Conservation (phyloP, 92 coral and sea anemone genomes). For the Epizoanthus ramosus region DNA sequence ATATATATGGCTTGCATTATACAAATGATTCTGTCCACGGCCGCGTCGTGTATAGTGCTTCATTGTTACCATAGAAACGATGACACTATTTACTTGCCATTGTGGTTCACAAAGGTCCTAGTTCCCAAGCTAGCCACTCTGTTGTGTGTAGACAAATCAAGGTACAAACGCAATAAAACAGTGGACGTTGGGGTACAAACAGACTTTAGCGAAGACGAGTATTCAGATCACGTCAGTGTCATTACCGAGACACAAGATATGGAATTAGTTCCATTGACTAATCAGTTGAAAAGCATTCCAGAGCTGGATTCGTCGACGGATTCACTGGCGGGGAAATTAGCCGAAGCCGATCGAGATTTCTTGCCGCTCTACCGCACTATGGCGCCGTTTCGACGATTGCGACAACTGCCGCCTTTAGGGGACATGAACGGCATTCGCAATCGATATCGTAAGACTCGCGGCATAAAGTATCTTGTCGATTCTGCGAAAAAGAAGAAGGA, state of each 20-base stretch:
- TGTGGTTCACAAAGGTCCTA: conserved; percentile 26
- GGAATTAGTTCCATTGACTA: neutral
- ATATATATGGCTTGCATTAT: conserved; percentile 38
- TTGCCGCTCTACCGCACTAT: conserved; percentile 25
- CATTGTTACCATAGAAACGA: conserved; percentile 32
- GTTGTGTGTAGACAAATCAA: conserved; percentile 8
- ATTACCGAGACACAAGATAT: neutral
- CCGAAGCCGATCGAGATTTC: conserved; percentile 32
- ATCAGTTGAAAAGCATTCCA: conserved; percentile 12
- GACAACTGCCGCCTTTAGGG: conserved; percentile 5
- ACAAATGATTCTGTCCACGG: conserved; percentile 31
- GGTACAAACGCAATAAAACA: neutral
- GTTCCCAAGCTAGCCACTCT: conserved; percentile 21
- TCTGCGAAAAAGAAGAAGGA: neutral
- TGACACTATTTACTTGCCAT: conserved; percentile 7
- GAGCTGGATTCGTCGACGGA: conserved; percentile 22
- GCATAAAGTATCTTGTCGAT: conserved; percentile 13
- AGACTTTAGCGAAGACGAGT: conserved; percentile 1
- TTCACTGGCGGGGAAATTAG: conserved; percentile 2
- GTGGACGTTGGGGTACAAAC: conserved; percentile 23
- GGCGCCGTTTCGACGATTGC: conserved; percentile 32
- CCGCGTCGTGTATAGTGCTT: conserved; percentile 30
- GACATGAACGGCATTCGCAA: neutral
- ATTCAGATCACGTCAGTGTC: conserved; percentile 26
- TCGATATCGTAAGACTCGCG: conserved; percentile 25